These are phyloP conservation scores for Micrasema longulum DNA, from an alignment of 1,140 invertebrate genomes.

Conservation along the genomic window DNA sequence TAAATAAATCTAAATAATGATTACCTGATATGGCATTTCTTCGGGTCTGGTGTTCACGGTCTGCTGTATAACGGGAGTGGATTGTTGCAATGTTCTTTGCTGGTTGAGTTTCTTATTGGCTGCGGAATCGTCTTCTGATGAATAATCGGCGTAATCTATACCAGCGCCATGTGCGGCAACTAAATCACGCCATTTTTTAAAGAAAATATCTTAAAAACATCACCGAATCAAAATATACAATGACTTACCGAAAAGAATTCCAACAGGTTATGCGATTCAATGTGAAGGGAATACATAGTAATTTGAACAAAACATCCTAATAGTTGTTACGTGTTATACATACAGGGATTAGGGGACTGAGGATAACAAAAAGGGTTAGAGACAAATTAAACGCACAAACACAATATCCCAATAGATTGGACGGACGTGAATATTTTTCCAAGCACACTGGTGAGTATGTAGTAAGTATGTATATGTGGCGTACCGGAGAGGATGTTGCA, in stretches of 20 bases:
- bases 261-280: slow-evolving; percentile 17
- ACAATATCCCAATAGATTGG: slow-evolving; percentile 9
- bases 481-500: slow-evolving; percentile 54
- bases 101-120: slow-evolving; percentile 64
- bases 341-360: not conserved
- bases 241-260: slow-evolving; percentile 27
- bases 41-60: slow-evolving; percentile 63
- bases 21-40: slow-evolving; percentile 71
- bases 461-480: slow-evolving; percentile 32
- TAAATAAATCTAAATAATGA: too few relatives aligned
- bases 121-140: slow-evolving; percentile 61
- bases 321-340: slow-evolving; percentile 13
- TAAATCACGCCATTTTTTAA: slow-evolving; percentile 48
- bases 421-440: slow-evolving; percentile 52
- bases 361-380: slow-evolving; percentile 10
- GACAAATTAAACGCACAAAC: slow-evolving; percentile 27
- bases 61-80: slow-evolving; percentile 61
- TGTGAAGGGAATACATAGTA: too few relatives aligned
- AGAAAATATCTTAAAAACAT: slow-evolving; percentile 1
- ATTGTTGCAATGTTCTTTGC: slow-evolving; percentile 67
- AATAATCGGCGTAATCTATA: slow-evolving; percentile 66
- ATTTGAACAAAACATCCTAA: slow-evolving; percentile 22
- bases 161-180: slow-evolving; percentile 67
- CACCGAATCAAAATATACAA: not conserved
- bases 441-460: slow-evolving; percentile 48